Base-by-base conservation (phyloP, 2,797 vertebrate genomes). In the Heliangelus exortis region DNA sequence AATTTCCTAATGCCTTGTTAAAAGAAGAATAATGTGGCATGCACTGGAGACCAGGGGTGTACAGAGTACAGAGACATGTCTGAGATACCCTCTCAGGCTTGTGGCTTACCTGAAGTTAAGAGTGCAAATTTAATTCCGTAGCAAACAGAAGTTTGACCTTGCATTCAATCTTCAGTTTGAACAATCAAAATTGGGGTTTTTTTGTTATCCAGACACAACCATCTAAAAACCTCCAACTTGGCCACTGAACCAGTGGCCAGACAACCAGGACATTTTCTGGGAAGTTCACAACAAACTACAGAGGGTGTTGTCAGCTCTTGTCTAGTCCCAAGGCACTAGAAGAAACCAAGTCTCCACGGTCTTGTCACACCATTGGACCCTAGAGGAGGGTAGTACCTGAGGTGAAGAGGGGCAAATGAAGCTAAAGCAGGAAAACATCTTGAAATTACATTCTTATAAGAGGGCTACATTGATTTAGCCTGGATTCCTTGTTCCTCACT, bases 251-350 rank as follows among this genome's bases (percentile, higher is more conserved):
- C 88, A 77, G 62, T n/a, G n/a, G n/a, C n/a, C n/a, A n/a, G n/a
- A n/a, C n/a, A n/a, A n/a, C n/a, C 88, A 77, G 62, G 87, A 77
- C 50, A 20, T 36, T 72, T 93, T 90, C 91, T 90, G 86, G 77
- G 81, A 90, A 91, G 48, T 74, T 79, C 72, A 82, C 55, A 89
- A 54, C n/a, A 79, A 84, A 62, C 59, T 55, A 78, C 1, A 2
- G 39, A 86, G 63, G 54, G 29, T 77, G 47, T 66, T 85, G 66
- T 45, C 54, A 34, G 74, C 51, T 65, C 41, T 83, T 45, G n/a
- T 25, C 9, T 2, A 61, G 57, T 57, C 45, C 36, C 65, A 65
- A 34, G 45, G 34, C 66, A 50, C 14, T 16, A 26, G 31, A 86
- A 59, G n/a, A 90, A 84, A 58, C 9, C 1, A 3, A 71, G 54